Conservation (phyloP, 2,113 vertebrate genomes). For the Sceloporus tristichus region DNA sequence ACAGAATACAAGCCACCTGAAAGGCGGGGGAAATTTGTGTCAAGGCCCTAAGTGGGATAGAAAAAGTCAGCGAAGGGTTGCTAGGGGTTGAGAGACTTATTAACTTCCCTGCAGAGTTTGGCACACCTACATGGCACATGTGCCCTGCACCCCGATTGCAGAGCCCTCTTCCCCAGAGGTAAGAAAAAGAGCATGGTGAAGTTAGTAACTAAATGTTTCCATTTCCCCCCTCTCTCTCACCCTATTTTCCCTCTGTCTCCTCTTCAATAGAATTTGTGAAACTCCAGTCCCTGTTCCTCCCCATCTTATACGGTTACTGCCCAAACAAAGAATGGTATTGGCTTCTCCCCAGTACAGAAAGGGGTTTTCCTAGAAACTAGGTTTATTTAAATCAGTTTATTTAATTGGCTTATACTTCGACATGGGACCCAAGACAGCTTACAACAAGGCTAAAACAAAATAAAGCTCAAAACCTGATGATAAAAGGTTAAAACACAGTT, state of each 20-base stretch:
- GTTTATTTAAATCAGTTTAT: no score
- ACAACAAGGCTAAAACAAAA: no score
- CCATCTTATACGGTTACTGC: neutral
- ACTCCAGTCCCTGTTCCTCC: neutral
- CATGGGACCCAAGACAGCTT: no score
- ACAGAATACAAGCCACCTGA: conserved; percentile 41
- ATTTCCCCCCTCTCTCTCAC: neutral
- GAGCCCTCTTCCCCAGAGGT: neutral
- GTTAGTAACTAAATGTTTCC: neutral
- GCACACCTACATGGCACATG: neutral
- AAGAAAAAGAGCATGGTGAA: neutral
- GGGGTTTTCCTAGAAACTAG: neutral
- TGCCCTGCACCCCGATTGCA: neutral
- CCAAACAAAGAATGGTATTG: neutral
- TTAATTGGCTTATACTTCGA: no score
- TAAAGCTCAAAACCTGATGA: no score
- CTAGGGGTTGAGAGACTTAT: neutral
- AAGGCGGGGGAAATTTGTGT: neutral
- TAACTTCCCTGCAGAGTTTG: conserved; percentile 14
- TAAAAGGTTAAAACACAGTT: no score
- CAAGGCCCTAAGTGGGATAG: neutral
- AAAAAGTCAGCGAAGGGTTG: neutral
- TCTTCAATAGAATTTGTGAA: neutral
- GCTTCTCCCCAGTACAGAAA: neutral
- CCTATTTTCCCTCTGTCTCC: neutral